Base-by-base conservation (phyloP, 1,140 invertebrate species). In the Babylonia areolata region DNA sequence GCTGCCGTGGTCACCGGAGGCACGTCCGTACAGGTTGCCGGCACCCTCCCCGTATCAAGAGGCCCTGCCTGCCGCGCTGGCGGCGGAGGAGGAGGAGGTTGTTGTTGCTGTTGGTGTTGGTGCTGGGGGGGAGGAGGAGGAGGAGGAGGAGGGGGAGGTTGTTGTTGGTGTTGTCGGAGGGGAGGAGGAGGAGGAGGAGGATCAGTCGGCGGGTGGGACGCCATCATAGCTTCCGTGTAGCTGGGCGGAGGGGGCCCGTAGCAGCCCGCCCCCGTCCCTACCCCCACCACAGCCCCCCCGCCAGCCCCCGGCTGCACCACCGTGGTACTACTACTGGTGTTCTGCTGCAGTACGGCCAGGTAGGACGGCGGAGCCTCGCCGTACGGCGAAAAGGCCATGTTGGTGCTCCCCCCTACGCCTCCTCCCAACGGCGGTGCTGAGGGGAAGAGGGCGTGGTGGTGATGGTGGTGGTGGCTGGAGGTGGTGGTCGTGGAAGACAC, bases 291-390 rank as follows among this genome's bases (percentile, higher is more conserved):
- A 20, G 39, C 37, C 17, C 17, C 20, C 28, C 28, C 40, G 23
- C 40, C 46, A 31, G 1, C 40, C 78, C 40, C 78, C 31, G 42
- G 78, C 2, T 80, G 78, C 78, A 3, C 9, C 42, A 80, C 31
- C 39, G n/a, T 31, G n/a, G 78, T 54, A 20, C 42, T 54, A n/a
- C n/a, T n/a, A n/a, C n/a, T n/a, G n/a, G n/a, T n/a, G n/a, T n/a
- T n/a, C n/a, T n/a, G n/a, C 17, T 80, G 78, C 31, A 54, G 78
- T 23, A 80, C 78, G 31, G 40, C 46, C 28, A 80, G 54, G 42
- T 80, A 80, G 42, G 78, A 28, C 17, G 78, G 78, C 42, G 78
- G 78, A 2, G 78, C 78, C n/a, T 80, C 78, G 15, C 78, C 78
- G 42, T 3, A n/a, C 28, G 78, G 33, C 33, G 42, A 54, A n/a